Evolutionary conservation across 2,113 vertebrate genomes (phyloP), one percentile per base, ranked within the genome.

Genomic region (Capreolus pygargus): DNA sequence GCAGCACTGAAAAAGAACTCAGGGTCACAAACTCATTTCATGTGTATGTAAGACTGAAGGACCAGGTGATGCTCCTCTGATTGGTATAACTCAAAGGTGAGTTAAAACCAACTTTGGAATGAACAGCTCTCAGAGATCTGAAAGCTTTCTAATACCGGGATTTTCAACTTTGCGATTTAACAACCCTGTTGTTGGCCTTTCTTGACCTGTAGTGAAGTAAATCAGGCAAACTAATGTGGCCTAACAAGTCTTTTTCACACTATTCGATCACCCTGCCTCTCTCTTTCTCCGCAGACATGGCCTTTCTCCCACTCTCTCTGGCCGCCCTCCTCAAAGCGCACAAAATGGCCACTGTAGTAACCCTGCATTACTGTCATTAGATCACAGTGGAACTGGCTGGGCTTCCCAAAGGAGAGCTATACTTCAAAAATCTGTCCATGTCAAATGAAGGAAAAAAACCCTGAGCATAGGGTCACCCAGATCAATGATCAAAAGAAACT

Each of bases 401-500:
- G 97, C 97, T 98, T 98, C 98, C 98, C 99, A 98, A 99, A 99
- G 99, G 99, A 99, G 98, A 98, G 98, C 99, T 98, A 98, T 98
- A 99, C 99, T 99, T 99, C 98, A 99, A 99, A 99, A 99, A 99
- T 99, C 98, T 98, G 98, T 99, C 98, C 99, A 99, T 99, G 99
- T 99, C 99, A 99, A 99, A 99, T 98, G 98, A 99, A 99, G 99
- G 98, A 99, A 99, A 99, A 99, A 98, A 99, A 93, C 97, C 97
- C 98, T 98, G 98, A 99, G 99, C 98, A 96, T 98, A 98, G 99
- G 99, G 99, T 99, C 99, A 99, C 98, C 98, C 99, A 99, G 99
- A 99, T 99, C 99, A 99, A 99, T 99, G 99, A 99, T 99, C 99
- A 99, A 99, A 99, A 99, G 99, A 99, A 99, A 98, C 94, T 91